phyloP scores from a whole-genome alignment of 2,797 vertebrate genomes.

The Gambelia wislizenii region DNA sequence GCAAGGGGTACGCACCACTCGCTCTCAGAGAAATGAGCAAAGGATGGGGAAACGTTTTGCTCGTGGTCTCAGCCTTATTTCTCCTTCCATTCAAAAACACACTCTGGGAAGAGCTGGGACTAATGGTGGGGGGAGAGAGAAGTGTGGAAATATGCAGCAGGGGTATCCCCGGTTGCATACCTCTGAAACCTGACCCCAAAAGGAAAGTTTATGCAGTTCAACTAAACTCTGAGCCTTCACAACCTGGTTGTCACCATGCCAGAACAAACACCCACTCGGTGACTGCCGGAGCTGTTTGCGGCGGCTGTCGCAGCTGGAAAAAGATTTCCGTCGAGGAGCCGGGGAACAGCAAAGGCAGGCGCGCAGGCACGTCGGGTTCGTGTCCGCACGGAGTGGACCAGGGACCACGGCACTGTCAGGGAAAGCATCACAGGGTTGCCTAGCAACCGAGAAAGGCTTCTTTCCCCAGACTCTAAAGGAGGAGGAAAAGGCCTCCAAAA shows the following conservation, averaged over 20 bases:
- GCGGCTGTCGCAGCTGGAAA: constrained; percentile 46
- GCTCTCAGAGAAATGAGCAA: neutral
- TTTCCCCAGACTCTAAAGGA: neutral
- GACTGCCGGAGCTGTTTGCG: constrained; percentile 54
- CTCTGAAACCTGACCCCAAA: constrained; percentile 54
- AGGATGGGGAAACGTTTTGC: neutral
- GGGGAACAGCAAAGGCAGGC: neutral
- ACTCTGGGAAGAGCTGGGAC: neutral
- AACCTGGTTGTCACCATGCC: constrained; percentile 49
- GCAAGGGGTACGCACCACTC: neutral
- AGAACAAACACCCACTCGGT: constrained; percentile 60
- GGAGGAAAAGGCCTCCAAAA: neutral
- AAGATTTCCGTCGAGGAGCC: neutral
- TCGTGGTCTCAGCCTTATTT: constrained; percentile 21
- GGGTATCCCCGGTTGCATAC: constrained; percentile 41
- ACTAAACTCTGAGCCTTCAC: constrained; percentile 26
- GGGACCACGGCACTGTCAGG: neutral
- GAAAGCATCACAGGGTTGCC: neutral
- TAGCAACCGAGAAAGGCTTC: neutral
- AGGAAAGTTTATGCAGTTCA: constrained; percentile 58
- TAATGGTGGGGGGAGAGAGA: constrained; percentile 24
- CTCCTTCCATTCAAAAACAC: constrained; percentile 14
- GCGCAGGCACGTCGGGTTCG: neutral
- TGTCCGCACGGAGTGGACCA: neutral
- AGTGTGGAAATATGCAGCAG: constrained; percentile 52